Conservation (phyloP, 2,797 vertebrate species). For the Tolypeutes matacus region DNA sequence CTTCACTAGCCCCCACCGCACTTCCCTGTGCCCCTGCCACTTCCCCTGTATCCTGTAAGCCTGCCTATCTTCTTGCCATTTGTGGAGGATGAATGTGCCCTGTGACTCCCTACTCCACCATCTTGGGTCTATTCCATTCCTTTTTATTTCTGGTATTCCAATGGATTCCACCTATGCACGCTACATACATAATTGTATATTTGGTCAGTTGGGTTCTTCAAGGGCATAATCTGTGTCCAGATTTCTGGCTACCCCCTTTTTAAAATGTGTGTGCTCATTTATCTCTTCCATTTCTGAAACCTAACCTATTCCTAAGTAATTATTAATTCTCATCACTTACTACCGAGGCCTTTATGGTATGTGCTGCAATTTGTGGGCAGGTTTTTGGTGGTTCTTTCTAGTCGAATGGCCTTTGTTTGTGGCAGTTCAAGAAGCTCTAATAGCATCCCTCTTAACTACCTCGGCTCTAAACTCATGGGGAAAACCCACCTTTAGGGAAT, state of each 20-base stretch:
- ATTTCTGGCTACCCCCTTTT: slow-evolving; percentile 46
- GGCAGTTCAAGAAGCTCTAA: neutral
- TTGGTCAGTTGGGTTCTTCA: slow-evolving; percentile 25
- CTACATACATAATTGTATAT: slow-evolving; percentile 25
- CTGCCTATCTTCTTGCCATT: too few species aligned
- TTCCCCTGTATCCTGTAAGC: too few species aligned
- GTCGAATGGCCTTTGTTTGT: slow-evolving; percentile 18
- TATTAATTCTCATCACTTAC: slow-evolving; percentile 32
- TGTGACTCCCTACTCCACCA: too few species aligned
- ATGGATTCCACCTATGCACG: neutral
- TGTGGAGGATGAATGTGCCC: too few species aligned
- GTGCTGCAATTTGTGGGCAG: slow-evolving; percentile 10
- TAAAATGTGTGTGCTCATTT: slow-evolving; percentile 25
- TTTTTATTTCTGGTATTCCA: slow-evolving; percentile 53
- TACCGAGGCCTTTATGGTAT: slow-evolving; percentile 23
- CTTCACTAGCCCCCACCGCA: too few species aligned
- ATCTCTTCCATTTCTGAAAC: slow-evolving; percentile 55
- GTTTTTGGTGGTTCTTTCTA: slow-evolving; percentile 32
- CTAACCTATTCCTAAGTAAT: neutral
- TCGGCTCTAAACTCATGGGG: neutral
- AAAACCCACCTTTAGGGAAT: slow-evolving; percentile 9
- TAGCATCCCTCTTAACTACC: neutral
- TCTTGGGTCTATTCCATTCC: neutral
- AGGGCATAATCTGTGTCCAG: slow-evolving; percentile 33
- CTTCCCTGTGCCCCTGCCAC: too few species aligned